A percentile compares a stretch with the other conserved stretches of the same genome.
Evolutionary conservation across 2,888 invertebrate genomes (phyloP).

Genomic region (Drosophila buzzatii): DNA sequence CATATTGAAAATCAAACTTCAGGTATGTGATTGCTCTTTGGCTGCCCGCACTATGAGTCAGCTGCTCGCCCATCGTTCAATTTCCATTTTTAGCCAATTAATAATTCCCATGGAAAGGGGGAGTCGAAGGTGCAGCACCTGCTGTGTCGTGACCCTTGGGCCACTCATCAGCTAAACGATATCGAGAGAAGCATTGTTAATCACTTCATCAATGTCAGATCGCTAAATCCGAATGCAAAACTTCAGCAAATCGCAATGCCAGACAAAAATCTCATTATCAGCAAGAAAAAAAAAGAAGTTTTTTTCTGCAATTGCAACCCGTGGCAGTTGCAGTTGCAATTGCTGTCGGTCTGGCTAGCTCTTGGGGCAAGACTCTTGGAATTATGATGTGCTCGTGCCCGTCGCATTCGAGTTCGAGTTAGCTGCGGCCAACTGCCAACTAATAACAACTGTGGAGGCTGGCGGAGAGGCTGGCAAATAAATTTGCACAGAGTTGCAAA

Average conservation of each 20-base stretch:
- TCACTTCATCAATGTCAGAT: conserved; percentile 76
- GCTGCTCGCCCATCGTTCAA: conserved; percentile 23
- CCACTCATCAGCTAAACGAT: conserved; percentile 68
- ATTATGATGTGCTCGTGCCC: conserved; percentile 62
- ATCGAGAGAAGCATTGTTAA: conserved; percentile 58
- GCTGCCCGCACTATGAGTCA: too few species aligned
- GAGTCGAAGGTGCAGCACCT: conserved; percentile 45
- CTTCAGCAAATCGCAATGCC: conserved; percentile 42
- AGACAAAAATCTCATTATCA: conserved; percentile 55
- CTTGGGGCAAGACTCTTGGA: conserved; percentile 46
- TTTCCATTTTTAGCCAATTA: conserved; percentile 16
- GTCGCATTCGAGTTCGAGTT: conserved; percentile 22
- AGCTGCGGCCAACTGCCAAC: conserved; percentile 54
- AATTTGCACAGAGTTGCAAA: conserved; percentile 77
- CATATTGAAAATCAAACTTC: background rate
- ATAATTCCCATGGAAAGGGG: background rate
- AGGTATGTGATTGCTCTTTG: background rate
- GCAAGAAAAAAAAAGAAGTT: conserved; percentile 33
- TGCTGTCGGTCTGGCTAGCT: conserved; percentile 26
- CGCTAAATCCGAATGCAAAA: conserved; percentile 31
- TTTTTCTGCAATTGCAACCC: conserved; percentile 11
- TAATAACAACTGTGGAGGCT: conserved; percentile 56
- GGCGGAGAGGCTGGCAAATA: conserved; percentile 54
- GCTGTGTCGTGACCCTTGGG: conserved; percentile 48
- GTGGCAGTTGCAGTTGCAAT: conserved; percentile 32